Conservation (phyloP, 2,797 vertebrate species). For the Acrossocheilus wenchowensis region DNA sequence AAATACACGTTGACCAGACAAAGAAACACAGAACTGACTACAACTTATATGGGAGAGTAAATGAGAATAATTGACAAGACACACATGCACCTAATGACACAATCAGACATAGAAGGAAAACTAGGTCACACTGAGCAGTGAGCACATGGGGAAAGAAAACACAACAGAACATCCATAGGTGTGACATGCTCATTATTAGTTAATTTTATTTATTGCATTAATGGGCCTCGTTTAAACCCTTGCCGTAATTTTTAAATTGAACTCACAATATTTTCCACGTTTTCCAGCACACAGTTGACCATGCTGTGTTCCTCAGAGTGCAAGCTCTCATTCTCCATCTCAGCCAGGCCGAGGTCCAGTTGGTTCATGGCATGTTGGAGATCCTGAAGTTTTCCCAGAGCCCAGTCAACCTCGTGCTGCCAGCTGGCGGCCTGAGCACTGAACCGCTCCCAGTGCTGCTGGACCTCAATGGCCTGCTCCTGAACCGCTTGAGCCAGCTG, state of each 20-base stretch:
- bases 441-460: constrained; percentile 82
- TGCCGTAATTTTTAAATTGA: not conserved
- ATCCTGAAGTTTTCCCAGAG: constrained; percentile 80
- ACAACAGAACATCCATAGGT: too few species aligned
- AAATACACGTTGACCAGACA: too few species aligned
- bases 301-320: constrained; percentile 78
- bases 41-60: too few species aligned
- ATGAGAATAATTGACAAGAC: too few species aligned
- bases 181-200: not conserved
- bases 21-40: too few species aligned
- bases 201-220: not conserved
- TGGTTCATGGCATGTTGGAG: constrained; percentile 82
- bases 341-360: constrained; percentile 77
- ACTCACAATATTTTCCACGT: constrained; percentile 83
- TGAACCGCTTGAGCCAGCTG: constrained; percentile 81
- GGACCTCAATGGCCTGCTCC: constrained; percentile 80
- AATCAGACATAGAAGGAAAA: too few species aligned
- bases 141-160: too few species aligned
- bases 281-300: constrained; percentile 78
- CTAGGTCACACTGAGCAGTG: too few species aligned
- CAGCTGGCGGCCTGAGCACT: constrained; percentile 75
- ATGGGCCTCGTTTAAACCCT: not conserved
- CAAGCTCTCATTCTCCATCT: constrained; percentile 77
- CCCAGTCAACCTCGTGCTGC: constrained; percentile 85
- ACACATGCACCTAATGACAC: too few species aligned